Conservation (phyloP, 2,888 invertebrate genomes). For the Hyposoter didymator region DNA sequence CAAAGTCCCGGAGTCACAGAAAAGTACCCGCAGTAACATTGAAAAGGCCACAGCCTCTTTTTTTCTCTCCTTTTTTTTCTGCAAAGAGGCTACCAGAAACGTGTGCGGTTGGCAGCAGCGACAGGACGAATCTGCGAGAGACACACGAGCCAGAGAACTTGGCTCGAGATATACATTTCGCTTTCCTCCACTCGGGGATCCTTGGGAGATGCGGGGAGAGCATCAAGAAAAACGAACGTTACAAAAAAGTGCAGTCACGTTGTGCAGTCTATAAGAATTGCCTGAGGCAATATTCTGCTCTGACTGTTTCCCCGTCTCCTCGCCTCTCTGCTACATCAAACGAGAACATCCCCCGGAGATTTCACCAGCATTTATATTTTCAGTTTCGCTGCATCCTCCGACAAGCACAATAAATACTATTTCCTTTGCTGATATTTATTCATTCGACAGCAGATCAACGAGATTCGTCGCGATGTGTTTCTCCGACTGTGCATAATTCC, state of each 20-base stretch:
- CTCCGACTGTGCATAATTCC: conserved; percentile 27
- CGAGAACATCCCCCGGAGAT: conserved; percentile 54
- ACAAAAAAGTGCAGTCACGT: conserved; percentile 62
- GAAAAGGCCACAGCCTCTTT: conserved; percentile 11
- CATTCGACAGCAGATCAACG: conserved; percentile 8
- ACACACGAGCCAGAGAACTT: conserved; percentile 44
- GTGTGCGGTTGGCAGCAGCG: conserved; percentile 62
- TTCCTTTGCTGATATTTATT: conserved; percentile 21
- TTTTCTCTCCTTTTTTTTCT: conserved; percentile 6
- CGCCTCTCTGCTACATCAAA: conserved; percentile 22
- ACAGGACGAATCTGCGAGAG: conserved; percentile 62
- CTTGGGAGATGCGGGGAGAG: conserved; percentile 36
- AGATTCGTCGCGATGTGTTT: conserved; percentile 49
- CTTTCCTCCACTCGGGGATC: conserved; percentile 40
- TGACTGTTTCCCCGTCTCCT: conserved; percentile 6
- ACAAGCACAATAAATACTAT: conserved; percentile 20
- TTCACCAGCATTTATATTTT: conserved; percentile 55
- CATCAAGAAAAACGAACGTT: conserved; percentile 26
- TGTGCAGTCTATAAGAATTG: conserved; percentile 43
- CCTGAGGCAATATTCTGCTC: conserved; percentile 55
- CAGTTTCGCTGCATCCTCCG: conserved; percentile 44
- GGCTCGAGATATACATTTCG: conserved; percentile 58
- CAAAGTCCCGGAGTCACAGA: conserved; percentile 39
- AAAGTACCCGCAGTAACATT: conserved; percentile 46
- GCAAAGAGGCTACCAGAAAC: conserved; percentile 32